Evolutionary conservation across 2,888 invertebrate genomes (phyloP).

Genomic region (Chorisops tibialis): DNA sequence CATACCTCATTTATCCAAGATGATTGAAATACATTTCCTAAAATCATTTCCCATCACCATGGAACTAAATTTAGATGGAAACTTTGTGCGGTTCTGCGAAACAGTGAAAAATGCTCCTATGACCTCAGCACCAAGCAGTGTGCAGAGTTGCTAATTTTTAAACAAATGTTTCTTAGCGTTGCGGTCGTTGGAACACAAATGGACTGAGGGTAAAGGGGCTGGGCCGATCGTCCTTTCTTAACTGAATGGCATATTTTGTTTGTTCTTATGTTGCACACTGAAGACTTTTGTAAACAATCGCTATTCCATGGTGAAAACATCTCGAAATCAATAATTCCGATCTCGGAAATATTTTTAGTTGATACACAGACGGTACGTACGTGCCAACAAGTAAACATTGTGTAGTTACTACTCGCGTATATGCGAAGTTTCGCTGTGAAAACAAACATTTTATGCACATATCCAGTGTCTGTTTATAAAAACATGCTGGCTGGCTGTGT

Average conservation of each 20-base stretch:
- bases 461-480: constrained; percentile 4
- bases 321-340: constrained; percentile 24
- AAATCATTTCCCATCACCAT: constrained; percentile 31
- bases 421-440: background rate
- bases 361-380: constrained; percentile 8
- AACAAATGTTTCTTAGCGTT: constrained; percentile 6
- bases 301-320: background rate
- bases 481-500: background rate
- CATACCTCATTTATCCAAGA: constrained; percentile 5
- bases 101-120: no score
- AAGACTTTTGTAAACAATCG: constrained; percentile 4
- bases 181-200: no score
- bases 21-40: constrained; percentile 33
- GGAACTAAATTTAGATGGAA: constrained; percentile 16
- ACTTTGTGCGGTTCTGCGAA: background rate
- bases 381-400: background rate
- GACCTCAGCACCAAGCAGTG: no score
- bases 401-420: background rate
- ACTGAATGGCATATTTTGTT: constrained; percentile 6
- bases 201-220: background rate
- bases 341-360: constrained; percentile 9
- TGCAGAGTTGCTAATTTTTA: constrained; percentile 11
- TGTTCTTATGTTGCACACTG: constrained; percentile 12
- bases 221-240: background rate
- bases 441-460: no score